Base-by-base conservation (phyloP, 2,113 vertebrate species). In the Amazona vittata region DNA sequence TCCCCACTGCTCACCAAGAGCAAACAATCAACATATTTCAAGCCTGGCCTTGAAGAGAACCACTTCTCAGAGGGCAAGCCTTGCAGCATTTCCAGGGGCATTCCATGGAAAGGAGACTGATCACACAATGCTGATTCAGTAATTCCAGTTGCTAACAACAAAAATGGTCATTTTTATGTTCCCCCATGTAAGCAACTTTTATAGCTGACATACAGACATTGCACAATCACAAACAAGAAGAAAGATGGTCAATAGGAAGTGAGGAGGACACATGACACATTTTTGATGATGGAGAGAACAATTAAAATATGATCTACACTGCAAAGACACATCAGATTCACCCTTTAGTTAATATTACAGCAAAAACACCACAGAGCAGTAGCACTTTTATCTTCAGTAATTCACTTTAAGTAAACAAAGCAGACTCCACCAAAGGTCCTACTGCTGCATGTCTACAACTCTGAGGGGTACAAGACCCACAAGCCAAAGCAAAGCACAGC, bases 71-170 rank as follows among this genome's bases (percentile, higher is more conserved):
- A 59, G 43, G 43, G 18, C 49, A 29, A 3, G 6, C 37, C 3
- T 2, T 59, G 29, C 20, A 46, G 57, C 8, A 12, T 49, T 89
- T 85, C 62, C 41, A 8, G 2, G 31, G 29, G 67, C 31, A 15
- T 13, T 76, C 74, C 70, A 47, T 0, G 22, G 57, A 57, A 81
- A 47, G 15, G 11, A 69, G n/a, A 44, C 8, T 0, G 0, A n/a
- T 46, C 75, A 53, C 65, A 19, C 31, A 33, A 8, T 4, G 86
- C 92, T 91, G 91, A 96, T 29, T 35, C 47, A n/a, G 77, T 19
- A 31, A 33, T 93, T 91, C 62, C 57, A 82, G 76, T 96, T 96
- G 80, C 91, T 87, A 96, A 85, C 69, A 91, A 96, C 81, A 84
- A 71, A 94, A 93, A 24, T 5, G 12, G 31, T 28, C 49, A 76